These are phyloP conservation scores for Threskiornis aethiopicus DNA, from an alignment of 2,797 vertebrate genomes.

Conservation along the genomic window DNA sequence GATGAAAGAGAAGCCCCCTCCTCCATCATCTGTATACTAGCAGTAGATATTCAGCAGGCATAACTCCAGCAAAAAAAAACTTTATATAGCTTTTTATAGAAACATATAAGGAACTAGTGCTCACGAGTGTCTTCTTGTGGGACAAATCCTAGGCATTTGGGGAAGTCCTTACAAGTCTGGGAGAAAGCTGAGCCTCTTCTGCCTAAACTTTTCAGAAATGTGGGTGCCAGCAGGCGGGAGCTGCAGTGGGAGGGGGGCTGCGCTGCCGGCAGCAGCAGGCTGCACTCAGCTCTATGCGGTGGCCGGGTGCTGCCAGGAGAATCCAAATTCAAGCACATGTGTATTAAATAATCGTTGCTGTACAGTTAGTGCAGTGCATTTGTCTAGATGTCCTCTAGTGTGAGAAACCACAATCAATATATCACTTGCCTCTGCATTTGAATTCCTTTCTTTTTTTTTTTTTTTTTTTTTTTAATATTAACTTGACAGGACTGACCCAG, in stretches of 20 bases:
- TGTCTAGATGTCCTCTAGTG: background rate
- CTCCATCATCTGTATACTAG: rapidly evolving
- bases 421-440: background rate
- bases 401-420: background rate
- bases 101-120: rapidly evolving
- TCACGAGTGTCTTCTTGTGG: background rate
- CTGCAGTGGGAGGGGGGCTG: background rate
- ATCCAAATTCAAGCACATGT: rapidly evolving
- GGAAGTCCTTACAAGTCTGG: background rate
- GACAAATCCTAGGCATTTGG: background rate
- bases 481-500: background rate
- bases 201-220: too few species aligned
- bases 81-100: rapidly evolving
- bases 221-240: background rate
- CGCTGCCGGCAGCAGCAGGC: background rate
- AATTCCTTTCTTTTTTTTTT: background rate
- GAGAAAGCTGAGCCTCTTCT: background rate
- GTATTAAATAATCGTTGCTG: background rate
- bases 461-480: too few species aligned
- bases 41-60: background rate
- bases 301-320: rapidly evolving
- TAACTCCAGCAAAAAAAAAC: background rate
- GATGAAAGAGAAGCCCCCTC: background rate
- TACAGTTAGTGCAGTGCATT: background rate
- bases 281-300: too few species aligned